Evolutionary conservation across 2,888 invertebrate species (phyloP).

Genomic region (Mechanitis messenoides): DNA sequence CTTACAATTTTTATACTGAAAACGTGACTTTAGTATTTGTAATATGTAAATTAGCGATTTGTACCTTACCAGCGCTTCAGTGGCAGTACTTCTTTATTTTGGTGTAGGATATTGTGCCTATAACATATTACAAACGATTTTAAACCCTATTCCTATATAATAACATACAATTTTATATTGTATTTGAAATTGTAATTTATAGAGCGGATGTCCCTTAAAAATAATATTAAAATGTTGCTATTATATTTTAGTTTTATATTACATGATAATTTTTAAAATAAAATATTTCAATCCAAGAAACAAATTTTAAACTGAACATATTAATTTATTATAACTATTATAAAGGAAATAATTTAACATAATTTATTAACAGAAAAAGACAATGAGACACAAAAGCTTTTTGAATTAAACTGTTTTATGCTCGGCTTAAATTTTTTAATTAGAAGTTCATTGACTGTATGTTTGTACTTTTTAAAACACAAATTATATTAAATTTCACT

Average conservation of each 20-base stretch:
- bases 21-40: conserved; percentile 77
- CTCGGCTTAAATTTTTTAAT: too few species aligned
- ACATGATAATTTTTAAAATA: neutral
- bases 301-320: too few species aligned
- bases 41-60: conserved; percentile 77
- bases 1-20: conserved; percentile 66
- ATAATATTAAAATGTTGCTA: neutral
- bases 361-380: conserved; percentile 7
- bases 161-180: conserved; percentile 33
- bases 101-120: conserved; percentile 25
- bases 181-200: neutral
- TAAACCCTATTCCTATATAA: conserved; percentile 5
- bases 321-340: too few species aligned
- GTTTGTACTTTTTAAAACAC: neutral
- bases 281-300: too few species aligned
- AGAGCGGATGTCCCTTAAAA: conserved; percentile 6
- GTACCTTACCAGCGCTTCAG: conserved; percentile 46
- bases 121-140: neutral
- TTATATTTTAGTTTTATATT: neutral
- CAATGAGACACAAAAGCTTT: neutral
- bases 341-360: too few species aligned
- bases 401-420: conserved; percentile 5
- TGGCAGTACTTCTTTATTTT: conserved; percentile 48
- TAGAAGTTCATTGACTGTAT: neutral
- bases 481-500: too few species aligned